These are phyloP conservation scores for Tangara arthus DNA, from an alignment of 2,797 vertebrate genomes.

Conservation along the genomic window DNA sequence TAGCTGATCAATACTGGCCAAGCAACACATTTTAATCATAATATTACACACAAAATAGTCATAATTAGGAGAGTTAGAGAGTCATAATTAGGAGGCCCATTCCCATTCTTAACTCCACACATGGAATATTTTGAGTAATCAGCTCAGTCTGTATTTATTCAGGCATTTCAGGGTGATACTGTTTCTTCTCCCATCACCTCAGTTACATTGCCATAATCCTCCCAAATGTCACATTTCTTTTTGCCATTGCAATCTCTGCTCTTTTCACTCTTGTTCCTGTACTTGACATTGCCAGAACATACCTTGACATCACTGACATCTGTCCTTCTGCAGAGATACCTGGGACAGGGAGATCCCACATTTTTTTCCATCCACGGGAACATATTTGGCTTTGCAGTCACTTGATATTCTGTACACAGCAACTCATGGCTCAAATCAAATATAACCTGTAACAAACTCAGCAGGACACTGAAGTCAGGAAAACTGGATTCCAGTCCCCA, in stretches of 20 bases:
- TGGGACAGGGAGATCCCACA: not conserved
- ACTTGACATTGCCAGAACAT: not conserved
- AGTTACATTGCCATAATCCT: not conserved
- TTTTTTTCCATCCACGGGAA: not conserved
- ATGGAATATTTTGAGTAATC: not conserved
- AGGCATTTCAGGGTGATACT: not conserved
- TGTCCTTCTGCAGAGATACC: not conserved
- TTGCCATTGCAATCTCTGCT: not conserved
- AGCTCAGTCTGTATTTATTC: not conserved
- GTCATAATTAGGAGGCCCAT: not conserved
- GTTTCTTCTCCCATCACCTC: not conserved
- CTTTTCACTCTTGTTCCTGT: not conserved
- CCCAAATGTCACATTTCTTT: not conserved
- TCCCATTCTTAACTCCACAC: not conserved
- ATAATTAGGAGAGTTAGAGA: not conserved
- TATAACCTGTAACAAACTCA: slow-evolving; percentile 33
- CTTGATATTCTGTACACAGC: not conserved
- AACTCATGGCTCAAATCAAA: slow-evolving; percentile 33
- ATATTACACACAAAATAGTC: not conserved
- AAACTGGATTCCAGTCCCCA: not conserved
- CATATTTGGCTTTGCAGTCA: not conserved
- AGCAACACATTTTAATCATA: not conserved
- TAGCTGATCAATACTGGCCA: not conserved
- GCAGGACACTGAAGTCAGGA: not conserved
- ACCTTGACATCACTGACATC: slow-evolving; percentile 44